Base-by-base conservation (phyloP, 2,113 vertebrate genomes). In the Catharus minimus region DNA sequence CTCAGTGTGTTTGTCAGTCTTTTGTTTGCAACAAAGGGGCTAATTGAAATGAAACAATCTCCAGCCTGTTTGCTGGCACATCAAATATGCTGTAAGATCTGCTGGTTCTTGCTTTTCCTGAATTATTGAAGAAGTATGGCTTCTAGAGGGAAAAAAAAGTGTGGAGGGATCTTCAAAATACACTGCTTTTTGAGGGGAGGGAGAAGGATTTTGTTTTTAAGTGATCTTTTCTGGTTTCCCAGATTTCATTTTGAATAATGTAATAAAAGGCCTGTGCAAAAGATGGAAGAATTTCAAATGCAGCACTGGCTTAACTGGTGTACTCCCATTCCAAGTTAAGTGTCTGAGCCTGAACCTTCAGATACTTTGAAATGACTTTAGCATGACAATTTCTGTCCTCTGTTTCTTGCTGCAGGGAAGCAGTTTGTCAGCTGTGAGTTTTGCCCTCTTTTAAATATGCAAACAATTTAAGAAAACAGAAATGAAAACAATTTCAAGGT, bases 41-140 rank as follows among this genome's bases (percentile, higher is more conserved):
- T 98, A 98, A 98, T 98, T 99, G 98, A 99, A 98, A 98, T 94
- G 95, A 96, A 97, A 97, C 97, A 97, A 98, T 97, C 95, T 97
- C 97, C 97, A 96, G 97, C 96, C 98, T 98, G 97, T 97, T 97
- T 97, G 97, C 94, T 98, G 98, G 98, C 98, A 97, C 98, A 98
- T 99, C 98, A 98, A 98, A 96, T 98, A 98, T 98, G 97, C 98
- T 97, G 97, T 98, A 97, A 98, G 98, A 98, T 98, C 97, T 98
- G 96, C 96, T 96, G 97, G 97, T 98, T 98, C 97, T 97, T 97
- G 95, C 98, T 97, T 82, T 90, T 96, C 71, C 95, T 99, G 97
- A 98, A 99, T 99, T 98, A 99, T 98, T 99, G 96, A 99, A 91
- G 66, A 92, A 72, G 75, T 68, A 49, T 86, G 89, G 95, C 92